Percentiles rank a stretch among this genome's conserved stretches.
Conservation (phyloP, 2,888 invertebrate genomes). For the Pollenia angustigena region DNA sequence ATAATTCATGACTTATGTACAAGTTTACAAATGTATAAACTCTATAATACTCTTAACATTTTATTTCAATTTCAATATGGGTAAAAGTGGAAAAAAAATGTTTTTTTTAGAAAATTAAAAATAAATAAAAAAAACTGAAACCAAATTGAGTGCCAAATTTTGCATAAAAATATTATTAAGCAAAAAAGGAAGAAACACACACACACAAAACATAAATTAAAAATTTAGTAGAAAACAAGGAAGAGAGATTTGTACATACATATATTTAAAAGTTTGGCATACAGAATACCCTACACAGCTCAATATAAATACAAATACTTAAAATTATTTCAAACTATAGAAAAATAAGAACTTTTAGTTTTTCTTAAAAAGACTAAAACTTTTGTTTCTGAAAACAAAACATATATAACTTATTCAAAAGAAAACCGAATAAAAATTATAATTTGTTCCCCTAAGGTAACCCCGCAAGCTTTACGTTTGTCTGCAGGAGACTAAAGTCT, state of each 20-base stretch:
- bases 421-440: too few relatives aligned
- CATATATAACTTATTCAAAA: too few relatives aligned
- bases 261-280: too few relatives aligned
- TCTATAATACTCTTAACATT: constrained; percentile 50
- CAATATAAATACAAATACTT: too few relatives aligned
- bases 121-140: background rate
- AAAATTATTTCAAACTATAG: too few relatives aligned
- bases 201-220: constrained; percentile 2
- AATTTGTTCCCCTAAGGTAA: too few relatives aligned
- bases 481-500: too few relatives aligned
- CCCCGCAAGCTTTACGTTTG: too few relatives aligned
- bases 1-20: constrained; percentile 42
- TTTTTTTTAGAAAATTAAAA: background rate
- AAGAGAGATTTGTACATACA: background rate
- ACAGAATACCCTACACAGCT: too few relatives aligned
- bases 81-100: constrained; percentile 5
- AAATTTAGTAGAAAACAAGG: background rate
- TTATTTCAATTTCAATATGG: constrained; percentile 51
- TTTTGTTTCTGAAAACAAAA: too few relatives aligned
- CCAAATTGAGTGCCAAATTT: constrained; percentile 60
- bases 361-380: too few relatives aligned
- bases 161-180: constrained; percentile 55
- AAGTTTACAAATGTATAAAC: constrained; percentile 16
- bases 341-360: too few relatives aligned
- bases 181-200: background rate